Percentiles rank a stretch among this genome's conserved stretches.
Evolutionary conservation across 2,113 vertebrate species (phyloP).

Genomic region (Myrmecobius fasciatus): DNA sequence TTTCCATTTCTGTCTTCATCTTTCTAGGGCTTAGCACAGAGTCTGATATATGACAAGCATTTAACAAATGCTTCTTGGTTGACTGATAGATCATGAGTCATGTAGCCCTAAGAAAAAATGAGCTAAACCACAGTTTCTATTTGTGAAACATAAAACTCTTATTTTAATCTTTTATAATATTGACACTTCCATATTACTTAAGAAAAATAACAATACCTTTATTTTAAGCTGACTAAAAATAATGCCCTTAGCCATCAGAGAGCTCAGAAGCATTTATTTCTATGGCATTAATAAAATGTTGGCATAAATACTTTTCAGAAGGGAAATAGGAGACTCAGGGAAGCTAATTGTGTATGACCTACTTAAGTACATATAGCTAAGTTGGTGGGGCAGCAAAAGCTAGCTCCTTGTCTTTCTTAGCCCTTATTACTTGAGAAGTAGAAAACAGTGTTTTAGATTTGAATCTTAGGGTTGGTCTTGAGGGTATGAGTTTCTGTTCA

Average conservation of each 20-base stretch:
- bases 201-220: background rate
- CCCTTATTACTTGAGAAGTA: background rate
- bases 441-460: background rate
- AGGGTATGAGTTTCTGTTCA: background rate
- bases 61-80: background rate
- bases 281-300: background rate
- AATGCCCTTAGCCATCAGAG: background rate
- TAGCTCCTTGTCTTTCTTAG: background rate
- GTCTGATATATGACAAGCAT: background rate
- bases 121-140: background rate
- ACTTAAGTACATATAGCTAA: background rate
- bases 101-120: background rate
- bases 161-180: background rate
- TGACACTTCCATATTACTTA: background rate
- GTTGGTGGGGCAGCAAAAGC: background rate
- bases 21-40: background rate
- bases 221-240: background rate
- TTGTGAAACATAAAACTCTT: background rate
- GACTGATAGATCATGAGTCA: background rate
- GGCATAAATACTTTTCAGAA: background rate
- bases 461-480: background rate
- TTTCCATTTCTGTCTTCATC: background rate
- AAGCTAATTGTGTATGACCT: background rate
- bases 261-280: background rate
- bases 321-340: conserved; percentile 10